Base-by-base conservation (phyloP, 53 echinoderm and acorn worm species). In the Antedon mediterranea region DNA sequence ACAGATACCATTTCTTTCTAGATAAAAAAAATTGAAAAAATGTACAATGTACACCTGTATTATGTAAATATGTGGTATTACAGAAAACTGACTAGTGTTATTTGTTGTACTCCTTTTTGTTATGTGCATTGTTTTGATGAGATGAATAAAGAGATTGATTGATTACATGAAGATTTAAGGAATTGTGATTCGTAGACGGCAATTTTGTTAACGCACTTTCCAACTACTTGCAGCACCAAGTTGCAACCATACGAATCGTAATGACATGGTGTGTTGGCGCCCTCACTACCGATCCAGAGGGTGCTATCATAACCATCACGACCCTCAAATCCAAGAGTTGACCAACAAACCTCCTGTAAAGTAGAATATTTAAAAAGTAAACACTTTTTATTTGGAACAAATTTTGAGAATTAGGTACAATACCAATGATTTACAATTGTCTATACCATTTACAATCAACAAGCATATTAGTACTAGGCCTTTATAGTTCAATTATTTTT, bases 191-290 rank as follows among this genome's bases (percentile, higher is more conserved):
- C 15, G 72, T 72, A 11, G 37, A 37, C 37, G 37, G 37, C 37
- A 6, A 11, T 6, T 37, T 6, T n/a, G n/a, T n/a, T n/a, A n/a
- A 84, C 37, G 23, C 31, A 42, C 71, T 31, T 80, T 73, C 97
- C 97, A 57, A 80, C 79, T 32, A 97, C 88, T 81, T 97, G 97
- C 41, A 88, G 91, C 72, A 92, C 92, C 30, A 97, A 75, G 79
- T 97, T 97, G 81, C 89, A 97, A 0, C 95, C 97, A 86, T 97
- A 97, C 0, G 95, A 81, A 43, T 97, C 92, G 31, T 97, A 92
- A 76, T 97, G 97, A 43, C 97, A 88, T 30, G 91, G 91, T 33
- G 97, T 97, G 74, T 86, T 83, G 18, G 95, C 91, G 0, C 90
- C 88, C 73, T 79, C 75, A 76, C 92, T 92, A 23, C 97, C 92